Percentiles rank a stretch among this genome's conserved stretches.
Evolutionary conservation across 2,888 invertebrate species (phyloP).

Genomic region (Plebejus melissa): DNA sequence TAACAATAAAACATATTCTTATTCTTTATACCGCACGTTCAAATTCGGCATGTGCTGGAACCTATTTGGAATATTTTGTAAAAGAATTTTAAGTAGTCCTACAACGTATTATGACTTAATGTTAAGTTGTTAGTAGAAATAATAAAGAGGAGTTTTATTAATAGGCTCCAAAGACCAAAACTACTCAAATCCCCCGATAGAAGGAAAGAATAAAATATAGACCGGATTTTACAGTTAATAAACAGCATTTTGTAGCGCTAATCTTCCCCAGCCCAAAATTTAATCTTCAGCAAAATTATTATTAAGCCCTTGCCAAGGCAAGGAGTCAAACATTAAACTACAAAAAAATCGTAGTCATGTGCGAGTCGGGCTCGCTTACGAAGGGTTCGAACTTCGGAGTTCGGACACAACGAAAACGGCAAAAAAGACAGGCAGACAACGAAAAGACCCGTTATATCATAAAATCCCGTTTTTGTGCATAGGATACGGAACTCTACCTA

Average conservation of each 20-base stretch:
- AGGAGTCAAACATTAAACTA: no score
- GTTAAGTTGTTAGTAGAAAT: background rate
- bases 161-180: background rate
- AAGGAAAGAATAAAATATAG: background rate
- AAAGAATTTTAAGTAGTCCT: background rate
- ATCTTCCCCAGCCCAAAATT: no score
- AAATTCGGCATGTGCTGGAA: background rate
- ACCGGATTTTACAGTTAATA: background rate
- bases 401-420: background rate
- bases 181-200: no score
- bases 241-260: no score
- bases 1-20: slow-evolving; percentile 9
- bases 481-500: no score
- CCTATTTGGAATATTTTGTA: background rate
- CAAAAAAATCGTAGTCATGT: no score
- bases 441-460: background rate
- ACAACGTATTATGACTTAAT: background rate
- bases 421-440: background rate
- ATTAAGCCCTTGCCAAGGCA: no score
- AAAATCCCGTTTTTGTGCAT: background rate
- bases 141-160: no score
- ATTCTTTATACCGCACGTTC: slow-evolving; percentile 4
- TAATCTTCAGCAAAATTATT: no score
- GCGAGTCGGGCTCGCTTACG: background rate
- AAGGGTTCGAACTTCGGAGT: background rate